A percentile compares a stretch with the other conserved stretches of the same genome.
These are phyloP conservation scores for Phortica variegata DNA, from an alignment of 1,140 invertebrate species.

Conservation along the genomic window DNA sequence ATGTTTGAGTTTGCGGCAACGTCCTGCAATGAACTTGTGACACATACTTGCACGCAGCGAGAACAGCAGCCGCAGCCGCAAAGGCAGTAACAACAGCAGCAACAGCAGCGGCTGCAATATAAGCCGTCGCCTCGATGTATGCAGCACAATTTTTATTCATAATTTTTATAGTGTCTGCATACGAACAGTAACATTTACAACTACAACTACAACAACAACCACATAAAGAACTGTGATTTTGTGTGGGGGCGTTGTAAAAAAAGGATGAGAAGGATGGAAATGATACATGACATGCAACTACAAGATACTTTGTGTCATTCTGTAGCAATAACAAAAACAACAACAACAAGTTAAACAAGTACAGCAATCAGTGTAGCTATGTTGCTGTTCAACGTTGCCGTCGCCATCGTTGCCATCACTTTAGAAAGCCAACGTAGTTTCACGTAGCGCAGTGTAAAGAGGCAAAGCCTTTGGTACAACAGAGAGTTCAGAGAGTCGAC, in stretches of 20 bases:
- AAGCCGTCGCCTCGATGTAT: too few species aligned
- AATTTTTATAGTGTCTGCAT: constrained; percentile 26
- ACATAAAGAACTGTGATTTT: background rate
- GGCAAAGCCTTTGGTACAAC: too few species aligned
- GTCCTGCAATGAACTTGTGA: constrained; percentile 24
- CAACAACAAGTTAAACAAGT: constrained; percentile 25
- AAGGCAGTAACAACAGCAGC: too few species aligned
- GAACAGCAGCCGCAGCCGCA: too few species aligned
- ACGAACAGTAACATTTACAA: too few species aligned
- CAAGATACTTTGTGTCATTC: constrained; percentile 48
- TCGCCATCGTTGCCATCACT: too few species aligned
- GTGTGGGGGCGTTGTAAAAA: background rate
- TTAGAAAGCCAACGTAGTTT: too few species aligned
- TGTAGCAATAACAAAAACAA: background rate
- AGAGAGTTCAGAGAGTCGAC: constrained; percentile 25
- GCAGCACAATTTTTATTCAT: constrained; percentile 38
- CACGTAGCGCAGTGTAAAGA: too few species aligned
- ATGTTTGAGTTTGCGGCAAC: background rate
- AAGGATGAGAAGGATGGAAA: too few species aligned
- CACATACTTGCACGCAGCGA: background rate
- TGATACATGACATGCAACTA: constrained; percentile 27
- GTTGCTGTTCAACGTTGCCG: too few species aligned
- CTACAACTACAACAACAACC: too few species aligned
- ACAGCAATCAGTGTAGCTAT: constrained; percentile 28
- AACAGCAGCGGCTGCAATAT: too few species aligned